These are phyloP conservation scores for Chrysaora quinquecirrha DNA, from an alignment of 30 jellyfish, hydroid and myxozoan genomes.

Conservation along the genomic window DNA sequence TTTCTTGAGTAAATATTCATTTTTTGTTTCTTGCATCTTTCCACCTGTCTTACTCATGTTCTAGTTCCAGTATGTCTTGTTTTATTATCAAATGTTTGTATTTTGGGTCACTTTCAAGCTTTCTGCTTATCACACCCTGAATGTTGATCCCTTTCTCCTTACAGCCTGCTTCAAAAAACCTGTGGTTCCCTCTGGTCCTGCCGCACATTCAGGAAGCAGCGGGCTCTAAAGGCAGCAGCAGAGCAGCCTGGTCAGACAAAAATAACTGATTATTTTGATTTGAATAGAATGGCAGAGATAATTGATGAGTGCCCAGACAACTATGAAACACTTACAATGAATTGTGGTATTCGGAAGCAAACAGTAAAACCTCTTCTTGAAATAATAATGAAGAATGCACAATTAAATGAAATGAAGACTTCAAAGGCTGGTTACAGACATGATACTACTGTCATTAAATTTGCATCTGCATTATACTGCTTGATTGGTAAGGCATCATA, in stretches of 20 bases:
- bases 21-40: background rate
- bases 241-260: background rate
- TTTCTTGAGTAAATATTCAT: too few species aligned
- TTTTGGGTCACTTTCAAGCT: background rate
- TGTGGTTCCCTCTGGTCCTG: background rate
- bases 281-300: background rate
- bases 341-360: background rate
- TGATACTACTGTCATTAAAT: constrained; percentile 5
- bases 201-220: background rate
- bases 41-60: background rate
- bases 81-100: too few species aligned
- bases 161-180: background rate
- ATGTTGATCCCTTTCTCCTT: background rate
- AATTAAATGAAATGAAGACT: background rate
- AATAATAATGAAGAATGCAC: background rate
- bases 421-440: constrained; percentile 3
- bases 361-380: background rate
- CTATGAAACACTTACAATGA: background rate
- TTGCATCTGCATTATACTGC: constrained; percentile 20
- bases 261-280: background rate
- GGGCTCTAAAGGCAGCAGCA: background rate
- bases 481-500: constrained; percentile 33
- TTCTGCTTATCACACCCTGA: background rate
- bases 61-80: background rate
- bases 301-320: background rate